Evolutionary conservation across 2,888 invertebrate species (phyloP), one percentile per base, ranked within the genome.

Genomic region (Drosophila yooni): DNA sequence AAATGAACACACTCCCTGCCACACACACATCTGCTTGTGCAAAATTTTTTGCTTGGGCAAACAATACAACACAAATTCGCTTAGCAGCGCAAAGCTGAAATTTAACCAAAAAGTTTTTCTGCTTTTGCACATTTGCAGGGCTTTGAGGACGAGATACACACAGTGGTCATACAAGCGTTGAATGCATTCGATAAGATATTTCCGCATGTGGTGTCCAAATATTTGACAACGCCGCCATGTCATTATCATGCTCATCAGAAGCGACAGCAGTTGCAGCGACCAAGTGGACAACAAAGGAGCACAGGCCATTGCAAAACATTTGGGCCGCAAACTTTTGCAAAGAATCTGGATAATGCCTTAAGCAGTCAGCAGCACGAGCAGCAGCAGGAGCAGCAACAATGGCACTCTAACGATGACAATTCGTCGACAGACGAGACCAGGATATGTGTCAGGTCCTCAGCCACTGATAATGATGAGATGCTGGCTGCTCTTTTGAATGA

Each of bases 91-190:
- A 76, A 72, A 71, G 69, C 70, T 66, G 87, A 88, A 81, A 86
- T 85, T 83, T 79, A 76, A 70, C 59, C 54, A 50, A 88, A 82
- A 85, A 85, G 63, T 78, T 56, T 59, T 73, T 54, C 54, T 61
- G 56, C 57, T 46, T 57, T 68, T 56, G 54, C 70, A 66, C 70
- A 68, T 74, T 82, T 90, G 62, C 81, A 93, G 93, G 93, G 93
- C 74, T 89, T 93, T 65, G 92, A 91, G 82, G 93, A 93, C 83
- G 93, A 93, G 71, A 93, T 93, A 79, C 93, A 93, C 83, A 93
- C 93, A 72, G 93, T 93, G 87, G 92, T 93, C 83, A 93, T 93
- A 90, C 93, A 93, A 86, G 92, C 93, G 71, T 88, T 93, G 82
- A 91, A 91, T 85, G 91, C 93, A 76, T 92, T 93, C 89, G 93